Conservation (phyloP, 2,888 invertebrate genomes). For the Onchidella celtica region DNA sequence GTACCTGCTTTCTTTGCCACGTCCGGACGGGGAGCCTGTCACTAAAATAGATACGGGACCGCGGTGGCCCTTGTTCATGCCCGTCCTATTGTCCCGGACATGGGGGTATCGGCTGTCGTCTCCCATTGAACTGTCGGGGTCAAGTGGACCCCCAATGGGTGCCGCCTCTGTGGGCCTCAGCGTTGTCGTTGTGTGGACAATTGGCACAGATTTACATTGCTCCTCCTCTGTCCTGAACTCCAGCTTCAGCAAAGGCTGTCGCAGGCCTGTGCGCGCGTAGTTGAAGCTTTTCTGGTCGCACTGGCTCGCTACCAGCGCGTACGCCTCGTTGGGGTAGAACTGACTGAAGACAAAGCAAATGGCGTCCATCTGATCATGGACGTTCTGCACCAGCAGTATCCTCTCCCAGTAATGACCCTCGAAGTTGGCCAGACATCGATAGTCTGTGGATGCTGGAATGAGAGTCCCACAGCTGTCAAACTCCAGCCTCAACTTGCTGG, state of each 20-base stretch:
- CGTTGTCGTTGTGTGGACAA: constrained; percentile 46
- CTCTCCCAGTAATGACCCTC: constrained; percentile 69
- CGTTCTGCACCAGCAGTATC: constrained; percentile 66
- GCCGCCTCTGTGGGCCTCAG: background rate
- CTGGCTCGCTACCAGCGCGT: constrained; percentile 62
- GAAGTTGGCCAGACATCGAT: constrained; percentile 64
- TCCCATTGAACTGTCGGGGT: constrained; percentile 5
- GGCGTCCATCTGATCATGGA: constrained; percentile 56
- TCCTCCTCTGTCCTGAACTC: constrained; percentile 55
- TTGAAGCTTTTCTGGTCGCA: constrained; percentile 68
- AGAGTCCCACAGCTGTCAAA: constrained; percentile 45
- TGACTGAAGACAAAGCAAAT: constrained; percentile 66
- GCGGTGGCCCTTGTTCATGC: background rate
- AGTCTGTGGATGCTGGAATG: constrained; percentile 51
- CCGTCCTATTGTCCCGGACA: background rate
- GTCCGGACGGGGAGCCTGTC: constrained; percentile 19
- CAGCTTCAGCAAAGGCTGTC: constrained; percentile 58
- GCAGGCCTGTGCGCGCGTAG: constrained; percentile 59
- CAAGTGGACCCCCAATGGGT: background rate
- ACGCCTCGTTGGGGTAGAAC: constrained; percentile 57
- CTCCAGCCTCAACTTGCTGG: constrained; percentile 61
- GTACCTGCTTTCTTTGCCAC: background rate
- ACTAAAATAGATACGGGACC: constrained; percentile 3
- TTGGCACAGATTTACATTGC: constrained; percentile 61
- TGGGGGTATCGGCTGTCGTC: background rate